phyloP scores from a whole-genome alignment of 1,140 invertebrate species.

The Lasaia peninsularis region DNA sequence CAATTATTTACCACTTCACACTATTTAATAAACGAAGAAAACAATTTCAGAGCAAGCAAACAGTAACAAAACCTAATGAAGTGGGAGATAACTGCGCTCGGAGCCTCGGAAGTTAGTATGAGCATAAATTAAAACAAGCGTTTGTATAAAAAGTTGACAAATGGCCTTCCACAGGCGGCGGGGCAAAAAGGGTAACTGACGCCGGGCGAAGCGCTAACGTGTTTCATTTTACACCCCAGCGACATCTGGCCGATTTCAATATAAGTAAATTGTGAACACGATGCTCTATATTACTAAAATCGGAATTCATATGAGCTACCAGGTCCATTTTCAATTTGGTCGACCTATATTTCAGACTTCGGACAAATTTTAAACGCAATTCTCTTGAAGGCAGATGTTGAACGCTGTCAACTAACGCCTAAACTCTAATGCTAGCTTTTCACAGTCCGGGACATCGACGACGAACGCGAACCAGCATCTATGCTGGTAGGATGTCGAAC shows the following conservation, averaged over 20 bases:
- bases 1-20: neutral
- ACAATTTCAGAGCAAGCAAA: slow-evolving; percentile 28
- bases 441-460: too few relatives aligned
- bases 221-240: slow-evolving; percentile 69
- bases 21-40: slow-evolving; percentile 3
- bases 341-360: neutral
- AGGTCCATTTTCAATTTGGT: neutral
- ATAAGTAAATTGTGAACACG: slow-evolving; percentile 45
- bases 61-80: slow-evolving; percentile 62
- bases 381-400: too few relatives aligned
- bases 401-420: too few relatives aligned
- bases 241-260: slow-evolving; percentile 68
- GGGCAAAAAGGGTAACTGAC: slow-evolving; percentile 66
- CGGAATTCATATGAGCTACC: neutral
- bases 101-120: slow-evolving; percentile 59
- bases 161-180: slow-evolving; percentile 65
- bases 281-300: slow-evolving; percentile 3
- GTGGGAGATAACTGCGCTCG: slow-evolving; percentile 48
- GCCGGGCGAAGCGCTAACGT: slow-evolving; percentile 67
- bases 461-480: too few relatives aligned
- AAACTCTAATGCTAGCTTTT: too few relatives aligned
- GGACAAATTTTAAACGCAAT: too few relatives aligned
- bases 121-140: slow-evolving; percentile 76
- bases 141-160: slow-evolving; percentile 75
- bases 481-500: too few relatives aligned